Base-by-base conservation (phyloP, 1,140 invertebrate species). In the Lepidostoma basale region DNA sequence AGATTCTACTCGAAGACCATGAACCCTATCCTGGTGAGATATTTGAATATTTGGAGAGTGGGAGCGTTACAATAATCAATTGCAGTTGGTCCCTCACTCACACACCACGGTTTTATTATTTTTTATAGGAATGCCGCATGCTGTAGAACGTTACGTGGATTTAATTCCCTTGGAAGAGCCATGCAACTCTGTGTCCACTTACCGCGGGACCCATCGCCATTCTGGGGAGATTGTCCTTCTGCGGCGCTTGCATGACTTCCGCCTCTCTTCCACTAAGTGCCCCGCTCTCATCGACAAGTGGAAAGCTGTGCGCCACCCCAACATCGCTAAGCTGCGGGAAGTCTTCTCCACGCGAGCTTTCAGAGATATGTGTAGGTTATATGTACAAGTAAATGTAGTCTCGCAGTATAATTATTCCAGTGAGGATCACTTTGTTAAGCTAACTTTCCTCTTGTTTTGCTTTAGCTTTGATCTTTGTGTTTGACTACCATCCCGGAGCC, bases 321-420 rank as follows among this genome's bases (percentile, higher is more conserved):
- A 98, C 85, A 87, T 98, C 68, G 93, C 98, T 40, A 89, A 93
- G 72, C 84, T 98, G 36, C 87, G 92, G 77, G 95, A 98, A 81
- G 92, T 95, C 60, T 98, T 98, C 81, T 95, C 94, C 9, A 98
- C 96, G 30, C 97, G 97, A 83, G 91, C 91, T 33, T 98, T 98
- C 83, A 92, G 93, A 75, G 97, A 98, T 86, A 92, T 94, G 84
- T 98, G 94, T 96, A 82, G 87, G 91, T 89, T 75, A 63, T 64
- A 28, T 62, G 14, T 42, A 22, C 25, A 25, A 9, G 18, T 16
- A 6, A 10, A 6, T 10, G 6, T 45, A 16, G 5, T 45, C 16
- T 45, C 16, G 5, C 42, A 45, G 16, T 16, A 18, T 45, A 18
- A 9, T 45, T 45, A 6, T 45, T 16, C 8, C 16, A n/a, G n/a